Base-by-base conservation (phyloP, 1,140 invertebrate genomes). In the Zaprionus lachaisei region DNA sequence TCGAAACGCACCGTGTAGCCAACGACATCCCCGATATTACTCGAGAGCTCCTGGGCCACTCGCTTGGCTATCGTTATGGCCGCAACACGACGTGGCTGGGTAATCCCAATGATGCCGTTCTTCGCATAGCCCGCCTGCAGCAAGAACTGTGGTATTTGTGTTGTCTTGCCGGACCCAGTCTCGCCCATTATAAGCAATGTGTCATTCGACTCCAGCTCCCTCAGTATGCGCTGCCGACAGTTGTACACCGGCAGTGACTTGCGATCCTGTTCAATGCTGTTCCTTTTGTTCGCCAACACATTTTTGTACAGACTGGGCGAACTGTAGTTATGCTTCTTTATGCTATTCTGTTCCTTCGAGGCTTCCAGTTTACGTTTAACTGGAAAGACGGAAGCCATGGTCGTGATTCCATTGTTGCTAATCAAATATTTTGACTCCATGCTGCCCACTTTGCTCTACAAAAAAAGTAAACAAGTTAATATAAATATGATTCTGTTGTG, bases 1-100 rank as follows among this genome's bases (percentile, higher is more conserved):
- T 99, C 97, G 94, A 99, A 99, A 79, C 99, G 94, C 0, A 99
- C 97, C 80, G 96, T 96, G 91, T 99, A 99, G 91, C 90, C 94
- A 1, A 93, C 92, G 0, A 73, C 80, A 73, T 95, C 94, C 22
- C 86, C 86, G 94, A 94, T 94, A 92, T 98, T 98, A 72, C 89
- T 31, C 81, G 92, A 34, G 94, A 94, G 94, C 93, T 99, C 98
- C 75, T 95, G 93, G 0, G 98, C 96, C 0, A 99, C 98, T 78
- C 98, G 93, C 63, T 95, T 95, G 2, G 98, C 97, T 9, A 99
- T 94, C 22, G 97, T 97, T 0, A 98, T 96, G 1, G 98, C 98
- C 1, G 98, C 98, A 2, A 99, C 97, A 80, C 98, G 94, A 49
- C 98, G 94, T 1, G 98, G 98, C 93, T 98, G 97, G 0, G 98